Conservation (phyloP, 2,113 vertebrate species). For the Thalassoma bifasciatum region DNA sequence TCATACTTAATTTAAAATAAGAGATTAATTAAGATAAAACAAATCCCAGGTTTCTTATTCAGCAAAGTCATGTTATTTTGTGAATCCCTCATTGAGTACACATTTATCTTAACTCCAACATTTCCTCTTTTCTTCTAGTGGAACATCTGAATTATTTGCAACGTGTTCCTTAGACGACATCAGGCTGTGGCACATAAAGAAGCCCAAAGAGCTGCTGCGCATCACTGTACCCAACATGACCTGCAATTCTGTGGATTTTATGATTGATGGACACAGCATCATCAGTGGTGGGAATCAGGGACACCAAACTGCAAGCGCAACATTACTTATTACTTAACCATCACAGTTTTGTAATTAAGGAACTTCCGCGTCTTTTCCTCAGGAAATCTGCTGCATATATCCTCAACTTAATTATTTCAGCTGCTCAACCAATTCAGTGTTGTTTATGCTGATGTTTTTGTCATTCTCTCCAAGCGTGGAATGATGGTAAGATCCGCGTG, state of each 20-base stretch:
- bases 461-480: constrained; percentile 83
- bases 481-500: constrained; percentile 88
- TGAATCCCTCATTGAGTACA: too few relatives aligned
- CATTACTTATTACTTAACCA: neutral
- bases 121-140: constrained; percentile 75
- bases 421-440: neutral
- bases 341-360: too few relatives aligned
- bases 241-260: constrained; percentile 87
- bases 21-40: neutral
- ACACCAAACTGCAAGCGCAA: neutral
- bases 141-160: constrained; percentile 88
- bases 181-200: constrained; percentile 87
- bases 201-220: constrained; percentile 86
- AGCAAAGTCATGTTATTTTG: too few relatives aligned
- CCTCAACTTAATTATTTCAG: neutral
- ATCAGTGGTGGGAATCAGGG: constrained; percentile 89
- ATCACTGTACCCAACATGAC: constrained; percentile 88
- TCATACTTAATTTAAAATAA: neutral
- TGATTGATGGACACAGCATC: constrained; percentile 89
- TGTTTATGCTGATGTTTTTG: neutral
- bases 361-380: too few relatives aligned
- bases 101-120: neutral
- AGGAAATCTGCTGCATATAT: too few relatives aligned
- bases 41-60: too few relatives aligned
- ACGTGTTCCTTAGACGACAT: constrained; percentile 91